phyloP scores from a whole-genome alignment of 2,888 invertebrate genomes.

The Flexamia atlantica region DNA sequence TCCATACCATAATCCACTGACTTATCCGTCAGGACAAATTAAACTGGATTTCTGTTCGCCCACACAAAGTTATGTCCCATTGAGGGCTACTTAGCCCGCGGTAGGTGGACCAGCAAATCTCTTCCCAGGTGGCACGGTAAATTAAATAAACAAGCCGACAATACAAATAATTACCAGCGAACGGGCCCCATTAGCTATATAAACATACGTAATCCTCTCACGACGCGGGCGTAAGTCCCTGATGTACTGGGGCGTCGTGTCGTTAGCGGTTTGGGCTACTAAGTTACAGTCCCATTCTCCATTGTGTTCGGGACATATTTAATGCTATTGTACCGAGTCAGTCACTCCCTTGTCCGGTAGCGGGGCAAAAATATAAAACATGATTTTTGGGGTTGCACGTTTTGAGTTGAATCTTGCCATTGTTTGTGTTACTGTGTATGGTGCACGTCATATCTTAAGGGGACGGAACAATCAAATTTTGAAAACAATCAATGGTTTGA shows the following conservation, averaged over 20 bases:
- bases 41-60: slow-evolving; percentile 32
- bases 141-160: slow-evolving; percentile 55
- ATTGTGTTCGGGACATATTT: slow-evolving; percentile 38
- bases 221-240: background rate
- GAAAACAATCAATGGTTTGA: too few relatives aligned
- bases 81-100: slow-evolving; percentile 10
- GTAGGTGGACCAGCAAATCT: slow-evolving; percentile 4
- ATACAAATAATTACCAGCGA: slow-evolving; percentile 15
- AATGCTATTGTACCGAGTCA: slow-evolving; percentile 44
- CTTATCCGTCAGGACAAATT: slow-evolving; percentile 33
- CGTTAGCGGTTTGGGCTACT: slow-evolving; percentile 39
- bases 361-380: background rate
- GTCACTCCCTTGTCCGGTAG: slow-evolving; percentile 38
- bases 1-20: background rate
- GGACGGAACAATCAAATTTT: too few relatives aligned
- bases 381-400: too few relatives aligned
- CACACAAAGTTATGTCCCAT: background rate
- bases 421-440: too few relatives aligned
- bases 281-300: slow-evolving; percentile 48
- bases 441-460: too few relatives aligned
- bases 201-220: slow-evolving; percentile 36
- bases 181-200: slow-evolving; percentile 28
- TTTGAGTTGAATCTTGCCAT: too few relatives aligned
- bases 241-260: slow-evolving; percentile 22
- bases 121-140: slow-evolving; percentile 27